phyloP scores from a whole-genome alignment of 2,113 vertebrate genomes.

The Mola mola region DNA sequence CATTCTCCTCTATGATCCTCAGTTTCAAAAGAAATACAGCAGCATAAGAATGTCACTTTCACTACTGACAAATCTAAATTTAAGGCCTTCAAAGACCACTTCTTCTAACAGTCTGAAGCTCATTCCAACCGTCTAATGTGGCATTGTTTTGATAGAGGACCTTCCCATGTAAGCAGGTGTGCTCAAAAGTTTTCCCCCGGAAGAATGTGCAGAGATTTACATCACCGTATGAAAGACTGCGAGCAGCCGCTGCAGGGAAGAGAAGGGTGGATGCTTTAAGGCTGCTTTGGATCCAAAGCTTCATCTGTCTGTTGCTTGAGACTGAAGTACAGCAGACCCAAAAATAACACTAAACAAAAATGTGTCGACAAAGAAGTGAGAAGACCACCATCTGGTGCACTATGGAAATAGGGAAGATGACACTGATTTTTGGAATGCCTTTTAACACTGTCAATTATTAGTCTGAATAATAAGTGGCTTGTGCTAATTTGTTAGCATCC shows the following conservation, averaged over 20 bases:
- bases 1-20: background rate
- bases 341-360: slow-evolving; percentile 62
- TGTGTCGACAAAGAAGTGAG: slow-evolving; percentile 60
- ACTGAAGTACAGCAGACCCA: slow-evolving; percentile 45
- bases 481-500: background rate
- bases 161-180: slow-evolving; percentile 33
- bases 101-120: background rate
- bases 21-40: slow-evolving; percentile 21
- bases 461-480: slow-evolving; percentile 14
- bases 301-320: slow-evolving; percentile 50
- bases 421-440: slow-evolving; percentile 25
- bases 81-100: slow-evolving; percentile 25
- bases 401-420: slow-evolving; percentile 22
- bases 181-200: slow-evolving; percentile 31
- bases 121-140: slow-evolving; percentile 12
- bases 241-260: slow-evolving; percentile 40
- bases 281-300: slow-evolving; percentile 57
- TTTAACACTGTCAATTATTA: slow-evolving; percentile 38
- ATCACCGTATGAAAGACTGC: slow-evolving; percentile 40
- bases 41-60: slow-evolving; percentile 6
- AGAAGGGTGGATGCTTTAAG: slow-evolving; percentile 37
- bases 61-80: slow-evolving; percentile 41
- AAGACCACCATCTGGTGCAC: slow-evolving; percentile 60
- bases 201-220: slow-evolving; percentile 43
- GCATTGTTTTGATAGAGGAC: slow-evolving; percentile 53